These are phyloP conservation scores for Sarcophaga rosellei DNA, from an alignment of 2,888 invertebrate genomes.

Conservation along the genomic window DNA sequence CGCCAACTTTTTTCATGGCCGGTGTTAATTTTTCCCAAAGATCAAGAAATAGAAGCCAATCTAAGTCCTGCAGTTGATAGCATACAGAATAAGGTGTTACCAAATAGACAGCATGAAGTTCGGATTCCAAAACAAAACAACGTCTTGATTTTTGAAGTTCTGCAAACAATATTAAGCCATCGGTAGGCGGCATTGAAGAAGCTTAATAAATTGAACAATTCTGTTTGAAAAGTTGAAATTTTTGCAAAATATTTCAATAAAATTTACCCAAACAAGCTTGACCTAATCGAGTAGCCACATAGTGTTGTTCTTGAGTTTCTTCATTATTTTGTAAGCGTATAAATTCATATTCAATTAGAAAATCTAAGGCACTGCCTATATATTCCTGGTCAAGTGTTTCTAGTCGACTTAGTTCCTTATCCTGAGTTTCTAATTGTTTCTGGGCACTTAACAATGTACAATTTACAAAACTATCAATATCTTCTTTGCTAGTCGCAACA, in stretches of 20 bases:
- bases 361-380: conserved; percentile 85
- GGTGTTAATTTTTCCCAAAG: conserved; percentile 91
- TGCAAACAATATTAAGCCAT: conserved; percentile 92
- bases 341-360: conserved; percentile 91
- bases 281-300: conserved; percentile 92
- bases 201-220: conserved; percentile 78
- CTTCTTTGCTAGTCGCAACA: conserved; percentile 87
- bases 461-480: conserved; percentile 89
- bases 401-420: conserved; percentile 37
- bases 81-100: conserved; percentile 96
- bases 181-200: conserved; percentile 96
- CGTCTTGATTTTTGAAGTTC: conserved; percentile 95
- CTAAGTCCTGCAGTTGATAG: conserved; percentile 88
- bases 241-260: not conserved
- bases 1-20: conserved; percentile 92
- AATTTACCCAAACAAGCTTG: conserved; percentile 89
- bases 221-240: not conserved
- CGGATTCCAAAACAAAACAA: conserved; percentile 95
- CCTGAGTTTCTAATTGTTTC: conserved; percentile 62
- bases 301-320: conserved; percentile 82
- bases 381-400: conserved; percentile 57
- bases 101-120: conserved; percentile 96
- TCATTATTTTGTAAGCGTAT: conserved; percentile 85
- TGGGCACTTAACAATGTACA: conserved; percentile 87
- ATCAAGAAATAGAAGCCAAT: conserved; percentile 90